phyloP scores from a whole-genome alignment of 1,140 invertebrate species.

The Eupeodes corollae region DNA sequence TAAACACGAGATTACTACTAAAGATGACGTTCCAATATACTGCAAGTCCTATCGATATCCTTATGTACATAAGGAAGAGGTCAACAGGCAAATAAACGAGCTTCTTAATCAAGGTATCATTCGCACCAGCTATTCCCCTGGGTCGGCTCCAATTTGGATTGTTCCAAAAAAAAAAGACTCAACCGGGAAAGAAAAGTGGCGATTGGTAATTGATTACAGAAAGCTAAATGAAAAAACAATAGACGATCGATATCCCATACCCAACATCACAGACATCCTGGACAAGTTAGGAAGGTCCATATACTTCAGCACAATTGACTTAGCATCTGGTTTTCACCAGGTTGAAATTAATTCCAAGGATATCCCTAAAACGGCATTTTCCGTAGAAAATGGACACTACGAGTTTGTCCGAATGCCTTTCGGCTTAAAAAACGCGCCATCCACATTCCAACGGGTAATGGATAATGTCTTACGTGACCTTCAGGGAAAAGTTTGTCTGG shows the following conservation, averaged over 20 bases:
- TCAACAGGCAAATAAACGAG: too few relatives aligned
- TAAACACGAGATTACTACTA: too few relatives aligned
- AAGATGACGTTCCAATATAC: too few relatives aligned
- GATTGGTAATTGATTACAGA: conserved; percentile 33
- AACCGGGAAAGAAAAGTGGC: conserved; percentile 11
- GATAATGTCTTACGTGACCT: conserved; percentile 1
- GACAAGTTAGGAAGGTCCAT: conserved; percentile 28
- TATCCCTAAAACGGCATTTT: conserved; percentile 36
- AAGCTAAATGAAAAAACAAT: conserved; percentile 35
- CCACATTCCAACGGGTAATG: conserved; percentile 27
- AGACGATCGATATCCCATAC: conserved; percentile 41
- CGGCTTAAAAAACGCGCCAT: too few relatives aligned
- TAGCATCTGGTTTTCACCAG: too few relatives aligned
- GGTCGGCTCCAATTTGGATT: too few relatives aligned
- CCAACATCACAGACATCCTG: conserved; percentile 37
- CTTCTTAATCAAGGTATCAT: too few relatives aligned
- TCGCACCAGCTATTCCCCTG: too few relatives aligned
- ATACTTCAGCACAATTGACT: conserved; percentile 38
- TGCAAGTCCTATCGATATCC: too few relatives aligned
- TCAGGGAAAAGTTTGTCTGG: not conserved
- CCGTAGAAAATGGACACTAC: conserved; percentile 15
- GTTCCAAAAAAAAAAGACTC: too few relatives aligned
- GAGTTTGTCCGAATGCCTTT: too few relatives aligned
- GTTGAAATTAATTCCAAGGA: conserved; percentile 22
- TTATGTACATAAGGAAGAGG: too few relatives aligned